Conservation (phyloP, 2,113 vertebrate species). For the Tauraco erythrolophus region DNA sequence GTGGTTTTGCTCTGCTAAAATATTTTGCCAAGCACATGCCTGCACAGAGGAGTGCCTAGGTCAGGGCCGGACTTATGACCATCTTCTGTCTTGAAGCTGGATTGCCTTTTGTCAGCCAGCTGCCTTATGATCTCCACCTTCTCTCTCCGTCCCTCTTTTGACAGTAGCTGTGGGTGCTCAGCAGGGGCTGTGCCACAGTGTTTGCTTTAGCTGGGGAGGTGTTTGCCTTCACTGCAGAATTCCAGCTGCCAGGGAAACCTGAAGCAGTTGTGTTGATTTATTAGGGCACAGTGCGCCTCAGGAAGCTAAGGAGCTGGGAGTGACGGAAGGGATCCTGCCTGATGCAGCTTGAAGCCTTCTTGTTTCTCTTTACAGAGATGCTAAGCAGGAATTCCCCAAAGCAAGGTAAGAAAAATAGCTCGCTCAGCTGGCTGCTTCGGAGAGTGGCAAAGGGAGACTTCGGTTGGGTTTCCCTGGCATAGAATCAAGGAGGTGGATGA, state of each 20-base stretch:
- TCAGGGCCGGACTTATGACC: background rate
- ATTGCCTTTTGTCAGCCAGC: constrained; percentile 5
- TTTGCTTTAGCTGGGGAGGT: constrained; percentile 55
- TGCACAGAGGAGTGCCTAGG: background rate
- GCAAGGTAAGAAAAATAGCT: background rate
- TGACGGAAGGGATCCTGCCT: constrained; percentile 26
- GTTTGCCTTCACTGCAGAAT: constrained; percentile 51
- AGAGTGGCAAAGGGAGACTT: background rate
- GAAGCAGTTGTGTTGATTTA: constrained; percentile 9
- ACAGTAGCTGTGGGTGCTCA: constrained; percentile 37
- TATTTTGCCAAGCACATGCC: background rate
- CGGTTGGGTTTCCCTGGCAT: background rate
- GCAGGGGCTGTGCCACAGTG: background rate
- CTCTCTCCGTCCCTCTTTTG: background rate
- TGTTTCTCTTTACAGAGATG: background rate
- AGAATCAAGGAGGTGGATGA: background rate
- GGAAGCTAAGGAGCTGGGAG: constrained; percentile 15
- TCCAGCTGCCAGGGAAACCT: constrained; percentile 51
- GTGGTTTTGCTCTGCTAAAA: background rate
- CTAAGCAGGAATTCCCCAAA: constrained; percentile 26
- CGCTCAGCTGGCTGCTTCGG: background rate
- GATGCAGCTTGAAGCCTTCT: background rate
- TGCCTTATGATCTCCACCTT: background rate
- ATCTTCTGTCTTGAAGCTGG: background rate
- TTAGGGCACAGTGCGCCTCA: constrained; percentile 6